Base-by-base conservation (phyloP, 2,888 invertebrate genomes). In the Loripinus fragilis region DNA sequence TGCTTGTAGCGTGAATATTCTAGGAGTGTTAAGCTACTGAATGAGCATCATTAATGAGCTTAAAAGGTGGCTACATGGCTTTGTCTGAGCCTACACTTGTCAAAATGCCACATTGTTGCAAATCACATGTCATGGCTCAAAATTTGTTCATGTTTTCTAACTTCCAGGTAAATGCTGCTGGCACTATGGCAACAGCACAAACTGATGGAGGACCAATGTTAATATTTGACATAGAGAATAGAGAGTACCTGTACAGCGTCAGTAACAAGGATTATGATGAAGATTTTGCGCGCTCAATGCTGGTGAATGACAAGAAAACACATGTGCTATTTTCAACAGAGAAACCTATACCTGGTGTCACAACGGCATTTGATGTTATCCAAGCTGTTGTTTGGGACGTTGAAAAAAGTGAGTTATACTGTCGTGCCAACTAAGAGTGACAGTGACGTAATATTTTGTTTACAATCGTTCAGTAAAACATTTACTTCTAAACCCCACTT, bases 371-470 rank as follows among this genome's bases (percentile, higher is more conserved):
- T 23, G 74, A 70, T 17, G 71, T 82, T n/a, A 76, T 71, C 3
- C 78, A 79, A 50, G 30, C 68, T 12, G 67, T 76, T 15, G 66
- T 71, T 38, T 82, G 82, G 82, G 82, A 82, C 60, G 71, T 82
- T 7, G 38, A 66, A 52, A 68, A 78, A n/a, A 68, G 82, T 82
- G 67, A 60, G 82, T 76, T 20, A 30, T n/a, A n/a, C n/a, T n/a
- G n/a, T n/a, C n/a, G n/a, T n/a, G n/a, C n/a, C n/a, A n/a, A n/a
- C n/a, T n/a, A n/a, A n/a, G n/a, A n/a, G n/a, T n/a, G n/a, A n/a
- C n/a, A n/a, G n/a, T n/a, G n/a, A n/a, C n/a, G n/a, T n/a, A n/a
- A n/a, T n/a, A n/a, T n/a, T n/a, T n/a, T n/a, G n/a, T n/a, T n/a
- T n/a, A n/a, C n/a, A n/a, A n/a, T n/a, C n/a, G n/a, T n/a, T n/a